Evolutionary conservation across 2,113 vertebrate genomes (phyloP).

Genomic region (Syngnathus floridae): DNA sequence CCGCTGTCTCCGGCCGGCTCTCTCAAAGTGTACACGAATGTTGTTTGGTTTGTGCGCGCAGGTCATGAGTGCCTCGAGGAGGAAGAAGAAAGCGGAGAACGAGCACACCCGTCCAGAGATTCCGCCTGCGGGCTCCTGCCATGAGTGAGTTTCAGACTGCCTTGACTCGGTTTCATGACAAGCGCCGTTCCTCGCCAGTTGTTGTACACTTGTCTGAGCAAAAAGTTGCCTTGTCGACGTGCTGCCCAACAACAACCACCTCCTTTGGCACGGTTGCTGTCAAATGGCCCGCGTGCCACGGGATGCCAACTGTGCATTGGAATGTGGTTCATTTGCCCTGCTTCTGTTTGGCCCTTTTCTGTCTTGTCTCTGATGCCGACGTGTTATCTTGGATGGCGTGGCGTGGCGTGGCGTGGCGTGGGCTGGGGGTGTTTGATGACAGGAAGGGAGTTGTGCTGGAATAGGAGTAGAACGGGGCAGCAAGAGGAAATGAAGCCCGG

Average conservation of each 20-base stretch:
- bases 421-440: constrained; percentile 3
- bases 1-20: no score
- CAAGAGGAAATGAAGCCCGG: constrained; percentile 56
- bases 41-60: constrained; percentile 18
- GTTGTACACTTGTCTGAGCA: no score
- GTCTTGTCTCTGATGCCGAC: neutral
- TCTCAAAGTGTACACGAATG: no score
- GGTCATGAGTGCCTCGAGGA: constrained; percentile 73
- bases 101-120: constrained; percentile 61
- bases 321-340: neutral
- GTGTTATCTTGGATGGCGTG: neutral
- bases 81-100: constrained; percentile 66
- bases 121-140: constrained; percentile 47
- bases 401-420: neutral
- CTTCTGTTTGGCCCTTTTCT: neutral
- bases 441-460: constrained; percentile 66
- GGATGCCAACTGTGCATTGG: neutral
- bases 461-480: constrained; percentile 59
- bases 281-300: no score
- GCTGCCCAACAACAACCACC: no score
- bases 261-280: no score
- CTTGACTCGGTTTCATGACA: no score
- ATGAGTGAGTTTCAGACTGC: constrained; percentile 65
- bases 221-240: no score
- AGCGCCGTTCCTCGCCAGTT: no score